Evolutionary conservation across 2,888 invertebrate species (phyloP), one percentile per base, ranked within the genome.

Genomic region (Nomada ferruginata): DNA sequence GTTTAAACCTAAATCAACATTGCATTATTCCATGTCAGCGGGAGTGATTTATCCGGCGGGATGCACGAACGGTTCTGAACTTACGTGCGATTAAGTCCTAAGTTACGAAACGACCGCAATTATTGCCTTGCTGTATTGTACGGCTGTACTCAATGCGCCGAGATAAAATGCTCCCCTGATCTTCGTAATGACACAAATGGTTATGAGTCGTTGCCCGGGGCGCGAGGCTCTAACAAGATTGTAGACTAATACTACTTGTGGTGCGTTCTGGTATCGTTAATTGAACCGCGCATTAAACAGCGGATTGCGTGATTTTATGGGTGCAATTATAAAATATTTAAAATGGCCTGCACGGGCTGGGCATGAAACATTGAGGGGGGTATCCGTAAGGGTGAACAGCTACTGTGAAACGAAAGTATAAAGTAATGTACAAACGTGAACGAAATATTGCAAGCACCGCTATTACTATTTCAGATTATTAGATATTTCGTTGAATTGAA

Each of bases 1-100:
- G 80, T 82, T 87, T 79, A 80, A 83, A 81, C 86, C 82, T 87
- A 85, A 87, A 87, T 79, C 87, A 87, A 87, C 87, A 87, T 85
- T 65, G 77, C 79, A 85, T 87, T 86, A 87, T 87, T 87, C 86
- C 55, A 29, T 11, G 70, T 72, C 65, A 63, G 71, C 77, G 73
- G 66, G 76, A 83, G 83, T 85, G 82, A 87, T 87, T 85, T 87
- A 86, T 86, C 78, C 79, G 69, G 53, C 44, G 55, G 76, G 72
- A 64, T 29, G 66, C 23, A 63, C 68, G 57, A 61, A 74, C 64
- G 72, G 71, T 65, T 73, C 59, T 82, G 53, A 82, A 83, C 82
- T 87, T 83, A 85, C 86, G 75, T 73, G 72, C 86, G 87, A 87
- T 87, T 86, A 87, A 85, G 83, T 78, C 73, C 83, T 71, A 79